A percentile compares a stretch with the other conserved stretches of the same genome.
These are phyloP conservation scores for Chaetodon trifasciatus DNA, from an alignment of 2,797 vertebrate species.

Conservation along the genomic window DNA sequence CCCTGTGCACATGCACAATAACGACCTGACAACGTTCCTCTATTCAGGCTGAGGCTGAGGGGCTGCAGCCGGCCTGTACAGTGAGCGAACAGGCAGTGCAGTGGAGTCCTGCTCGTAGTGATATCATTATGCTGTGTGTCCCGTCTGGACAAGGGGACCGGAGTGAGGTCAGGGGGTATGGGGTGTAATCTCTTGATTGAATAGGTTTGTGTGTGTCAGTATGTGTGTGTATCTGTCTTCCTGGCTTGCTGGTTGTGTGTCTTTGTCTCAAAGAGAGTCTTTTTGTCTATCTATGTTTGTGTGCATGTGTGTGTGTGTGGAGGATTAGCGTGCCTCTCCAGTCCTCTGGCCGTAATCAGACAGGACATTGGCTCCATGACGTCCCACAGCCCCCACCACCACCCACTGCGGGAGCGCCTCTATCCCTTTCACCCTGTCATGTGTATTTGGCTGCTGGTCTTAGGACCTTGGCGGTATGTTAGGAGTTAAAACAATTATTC, in stretches of 20 bases:
- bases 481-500: conserved; percentile 77
- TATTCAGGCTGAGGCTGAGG: conserved; percentile 32
- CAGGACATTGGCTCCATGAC: conserved; percentile 94
- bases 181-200: conserved; percentile 59
- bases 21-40: conserved; percentile 27
- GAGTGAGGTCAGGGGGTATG: conserved; percentile 61
- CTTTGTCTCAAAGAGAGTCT: conserved; percentile 50
- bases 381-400: conserved; percentile 80
- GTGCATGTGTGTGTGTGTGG: conserved; percentile 44
- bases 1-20: conserved; percentile 12
- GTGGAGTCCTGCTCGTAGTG: conserved; percentile 80
- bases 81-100: conserved; percentile 76
- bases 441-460: conserved; percentile 70
- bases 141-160: conserved; percentile 66
- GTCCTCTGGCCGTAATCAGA: conserved; percentile 90
- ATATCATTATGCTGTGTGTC: conserved; percentile 85
- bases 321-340: conserved; percentile 83
- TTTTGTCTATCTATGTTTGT: conserved; percentile 42
- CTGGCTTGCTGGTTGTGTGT: conserved; percentile 39
- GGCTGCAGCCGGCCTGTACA: conserved; percentile 32
- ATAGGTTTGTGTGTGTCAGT: conserved; percentile 45
- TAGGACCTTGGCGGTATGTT: conserved; percentile 63
- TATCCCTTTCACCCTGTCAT: conserved; percentile 75
- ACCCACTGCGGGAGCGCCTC: conserved; percentile 75
- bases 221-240: conserved; percentile 36